Evolutionary conservation across 2,888 invertebrate species (phyloP).

Genomic region (Volucella zonaria): DNA sequence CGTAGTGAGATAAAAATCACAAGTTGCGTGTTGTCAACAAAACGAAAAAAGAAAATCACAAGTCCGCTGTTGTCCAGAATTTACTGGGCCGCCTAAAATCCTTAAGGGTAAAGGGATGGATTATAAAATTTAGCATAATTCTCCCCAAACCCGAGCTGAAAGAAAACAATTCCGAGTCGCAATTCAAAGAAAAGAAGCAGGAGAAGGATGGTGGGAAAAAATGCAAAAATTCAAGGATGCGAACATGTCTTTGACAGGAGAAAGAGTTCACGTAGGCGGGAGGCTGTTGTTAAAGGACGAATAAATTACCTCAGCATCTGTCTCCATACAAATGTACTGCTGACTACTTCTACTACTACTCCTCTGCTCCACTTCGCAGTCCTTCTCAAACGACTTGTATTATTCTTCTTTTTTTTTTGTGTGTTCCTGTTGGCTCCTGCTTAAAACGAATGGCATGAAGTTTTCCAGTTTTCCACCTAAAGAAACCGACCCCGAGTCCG

Average conservation of each 20-base stretch:
- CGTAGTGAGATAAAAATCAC: constrained; percentile 32
- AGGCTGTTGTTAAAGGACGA: constrained; percentile 12
- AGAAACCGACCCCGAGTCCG: not conserved
- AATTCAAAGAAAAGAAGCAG: not conserved
- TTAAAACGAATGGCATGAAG: not conserved
- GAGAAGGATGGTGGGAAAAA: not conserved
- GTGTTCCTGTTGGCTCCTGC: not conserved
- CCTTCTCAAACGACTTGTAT: too few species aligned
- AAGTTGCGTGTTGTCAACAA: constrained; percentile 6
- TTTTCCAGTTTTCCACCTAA: not conserved
- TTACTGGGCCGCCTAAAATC: not conserved
- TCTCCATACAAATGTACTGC: constrained; percentile 9
- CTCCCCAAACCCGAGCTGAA: not conserved
- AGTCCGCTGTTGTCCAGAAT: constrained; percentile 1
- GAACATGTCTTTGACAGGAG: constrained; percentile 19
- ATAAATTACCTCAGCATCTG: constrained; percentile 58
- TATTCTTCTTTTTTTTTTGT: too few species aligned
- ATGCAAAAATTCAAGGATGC: constrained; percentile 21
- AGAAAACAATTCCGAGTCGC: constrained; percentile 16
- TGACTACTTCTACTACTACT: not conserved
- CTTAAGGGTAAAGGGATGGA: not conserved
- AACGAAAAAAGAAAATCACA: not conserved
- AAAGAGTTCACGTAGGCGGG: not conserved
- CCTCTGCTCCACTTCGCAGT: not conserved
- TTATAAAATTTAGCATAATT: constrained; percentile 11